phyloP scores from a whole-genome alignment of 1,140 invertebrate species.

The Episyrphus balteatus region DNA sequence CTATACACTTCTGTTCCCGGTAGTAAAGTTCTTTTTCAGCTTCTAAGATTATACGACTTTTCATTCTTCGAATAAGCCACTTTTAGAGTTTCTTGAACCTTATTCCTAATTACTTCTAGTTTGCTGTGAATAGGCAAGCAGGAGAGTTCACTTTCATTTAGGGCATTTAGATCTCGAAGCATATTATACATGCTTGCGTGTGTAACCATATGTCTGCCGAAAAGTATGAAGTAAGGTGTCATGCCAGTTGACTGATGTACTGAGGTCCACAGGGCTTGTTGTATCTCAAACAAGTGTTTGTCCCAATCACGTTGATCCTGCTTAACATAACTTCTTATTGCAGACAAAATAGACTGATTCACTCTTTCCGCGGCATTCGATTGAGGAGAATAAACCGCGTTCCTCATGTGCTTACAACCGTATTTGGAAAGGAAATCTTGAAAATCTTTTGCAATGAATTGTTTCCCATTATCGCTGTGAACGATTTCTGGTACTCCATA shows the following conservation, averaged over 20 bases:
- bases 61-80: too few relatives aligned
- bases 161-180: too few relatives aligned
- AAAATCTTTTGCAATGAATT: too few relatives aligned
- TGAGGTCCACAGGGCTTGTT: too few relatives aligned
- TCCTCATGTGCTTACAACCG: constrained; percentile 2
- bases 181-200: too few relatives aligned
- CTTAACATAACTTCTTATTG: constrained; percentile 1
- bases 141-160: too few relatives aligned
- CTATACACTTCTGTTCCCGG: too few relatives aligned
- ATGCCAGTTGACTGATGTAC: background rate
- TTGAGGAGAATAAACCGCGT: constrained; percentile 2
- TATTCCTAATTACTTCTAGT: too few relatives aligned
- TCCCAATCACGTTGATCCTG: constrained; percentile 4
- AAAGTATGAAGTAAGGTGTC: background rate
- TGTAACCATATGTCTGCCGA: background rate
- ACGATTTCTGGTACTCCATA: constrained; percentile 2
- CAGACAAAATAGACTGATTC: constrained; percentile 2
- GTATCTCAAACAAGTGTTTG: background rate
- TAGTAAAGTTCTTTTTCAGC: too few relatives aligned
- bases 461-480: background rate
- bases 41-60: too few relatives aligned
- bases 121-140: too few relatives aligned
- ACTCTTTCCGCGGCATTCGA: constrained; percentile 2
- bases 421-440: background rate
- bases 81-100: too few relatives aligned